phyloP scores from a whole-genome alignment of 2,888 invertebrate species.

The Dexiosoma caninum region DNA sequence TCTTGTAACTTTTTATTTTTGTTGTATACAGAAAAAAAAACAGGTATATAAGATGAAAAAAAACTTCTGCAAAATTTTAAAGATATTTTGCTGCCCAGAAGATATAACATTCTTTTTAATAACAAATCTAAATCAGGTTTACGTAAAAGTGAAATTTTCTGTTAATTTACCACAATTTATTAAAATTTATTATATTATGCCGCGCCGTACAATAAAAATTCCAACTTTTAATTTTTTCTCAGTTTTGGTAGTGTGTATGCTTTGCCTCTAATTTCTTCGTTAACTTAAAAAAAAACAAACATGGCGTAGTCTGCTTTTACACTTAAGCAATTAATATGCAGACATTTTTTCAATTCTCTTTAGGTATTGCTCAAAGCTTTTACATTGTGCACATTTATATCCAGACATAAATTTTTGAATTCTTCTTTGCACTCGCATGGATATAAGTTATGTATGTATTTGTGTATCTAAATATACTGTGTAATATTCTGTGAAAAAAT shows the following conservation, averaged over 20 bases:
- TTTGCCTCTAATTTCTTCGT: slow-evolving; percentile 53
- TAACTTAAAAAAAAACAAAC: slow-evolving; percentile 19
- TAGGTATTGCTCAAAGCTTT: too few species aligned
- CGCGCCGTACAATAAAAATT: slow-evolving; percentile 22
- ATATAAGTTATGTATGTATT: too few species aligned
- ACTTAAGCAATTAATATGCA: too few species aligned
- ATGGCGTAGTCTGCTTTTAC: too few species aligned
- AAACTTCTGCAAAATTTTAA: not conserved
- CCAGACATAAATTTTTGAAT: too few species aligned
- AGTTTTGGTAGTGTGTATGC: slow-evolving; percentile 49
- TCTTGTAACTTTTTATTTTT: not conserved
- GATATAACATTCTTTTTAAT: too few species aligned
- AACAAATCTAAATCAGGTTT: too few species aligned
- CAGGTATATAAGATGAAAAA: not conserved
- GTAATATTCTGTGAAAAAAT: too few species aligned
- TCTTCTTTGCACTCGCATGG: too few species aligned
- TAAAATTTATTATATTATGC: slow-evolving; percentile 12
- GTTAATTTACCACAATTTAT: slow-evolving; percentile 39
- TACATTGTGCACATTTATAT: too few species aligned
- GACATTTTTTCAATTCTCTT: too few species aligned
- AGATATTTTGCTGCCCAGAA: not conserved
- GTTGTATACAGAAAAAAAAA: slow-evolving; percentile 49
- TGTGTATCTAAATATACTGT: too few species aligned
- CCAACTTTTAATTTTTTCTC: slow-evolving; percentile 31
- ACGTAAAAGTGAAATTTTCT: not conserved